phyloP scores from a whole-genome alignment of 2,797 vertebrate genomes.

The Pipistrellus kuhlii region DNA sequence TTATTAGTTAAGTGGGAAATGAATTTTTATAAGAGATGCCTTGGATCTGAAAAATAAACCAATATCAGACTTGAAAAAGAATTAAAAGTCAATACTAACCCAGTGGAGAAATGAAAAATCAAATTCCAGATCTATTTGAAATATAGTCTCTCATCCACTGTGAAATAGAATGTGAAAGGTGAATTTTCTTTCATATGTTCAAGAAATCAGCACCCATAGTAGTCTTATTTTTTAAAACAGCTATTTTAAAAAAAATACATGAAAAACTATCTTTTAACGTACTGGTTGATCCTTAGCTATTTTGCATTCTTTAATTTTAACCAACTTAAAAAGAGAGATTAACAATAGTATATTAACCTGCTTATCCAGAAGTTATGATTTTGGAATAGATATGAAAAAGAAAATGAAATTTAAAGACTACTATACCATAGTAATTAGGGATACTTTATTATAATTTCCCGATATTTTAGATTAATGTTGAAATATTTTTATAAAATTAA shows the following conservation, averaged over 20 bases:
- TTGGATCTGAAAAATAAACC: conserved; percentile 5
- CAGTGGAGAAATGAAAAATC: conserved; percentile 63
- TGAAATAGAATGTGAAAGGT: conserved; percentile 23
- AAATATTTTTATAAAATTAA: conserved; percentile 42
- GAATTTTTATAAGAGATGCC: neutral
- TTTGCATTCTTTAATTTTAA: neutral
- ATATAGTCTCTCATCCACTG: neutral
- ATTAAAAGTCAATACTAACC: conserved; percentile 55
- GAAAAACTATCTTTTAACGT: neutral
- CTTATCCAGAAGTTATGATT: conserved; percentile 30
- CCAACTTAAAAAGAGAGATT: neutral
- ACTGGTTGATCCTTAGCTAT: neutral
- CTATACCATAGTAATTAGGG: neutral
- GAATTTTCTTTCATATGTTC: conserved; percentile 34
- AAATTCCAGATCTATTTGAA: conserved; percentile 45
- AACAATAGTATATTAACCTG: neutral
- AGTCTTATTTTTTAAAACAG: conserved; percentile 34
- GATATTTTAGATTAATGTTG: conserved; percentile 2
- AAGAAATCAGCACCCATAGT: conserved; percentile 36
- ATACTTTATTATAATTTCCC: conserved; percentile 1
- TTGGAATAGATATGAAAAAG: conserved; percentile 2
- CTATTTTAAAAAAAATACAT: conserved; percentile 52
- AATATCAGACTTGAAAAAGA: conserved; percentile 50
- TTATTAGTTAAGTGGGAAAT: conserved; percentile 16
- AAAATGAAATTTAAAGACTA: conserved; percentile 6